Base-by-base conservation (phyloP, 2,888 invertebrate genomes). In the Dynastes hyllus region DNA sequence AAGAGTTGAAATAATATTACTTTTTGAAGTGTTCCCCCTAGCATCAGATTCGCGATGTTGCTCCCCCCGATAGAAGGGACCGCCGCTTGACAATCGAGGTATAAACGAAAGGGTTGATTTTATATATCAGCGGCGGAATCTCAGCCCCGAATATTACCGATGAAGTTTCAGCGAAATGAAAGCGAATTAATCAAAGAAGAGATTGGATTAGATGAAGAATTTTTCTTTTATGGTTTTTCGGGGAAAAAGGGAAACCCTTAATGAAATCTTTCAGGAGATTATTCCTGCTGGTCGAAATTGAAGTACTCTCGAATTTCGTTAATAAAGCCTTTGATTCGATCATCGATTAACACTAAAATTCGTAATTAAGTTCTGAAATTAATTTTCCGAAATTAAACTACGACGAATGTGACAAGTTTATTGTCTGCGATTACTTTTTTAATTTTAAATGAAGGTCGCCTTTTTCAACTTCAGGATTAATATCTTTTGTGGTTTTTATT, bases 1-100 rank as follows among this genome's bases (percentile, higher is more conserved):
- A 73, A 73, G 73, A 73, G 73, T 73, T 40, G 73, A 73, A 73
- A 73, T 70, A 70, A 70, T 73, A 73, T 73, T 73, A 73, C 73
- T 73, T 73, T 51, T 73, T 61, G 73, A 53, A 70, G 70, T 70
- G 70, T 29, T 70, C 32, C 32, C 50, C 70, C 32, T 37, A 37
- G 32, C 53, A 13, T 6, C 70, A n/a, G 27, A 58, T 3, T 22
- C 9, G 16, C 8, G 45, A 45, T 8, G 45, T 45, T 45, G 11
- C 45, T 45, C 45, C 45, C 45, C 9, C 22, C 3, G 16, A 70
- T 50, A 13, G 13, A 27, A 27, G 53, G 70, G 13, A 32, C 22
- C 16, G 22, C 5, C 2, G 70, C 53, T 51, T 53, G 53, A 32
- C n/a, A 53, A 29, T 70, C 70, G 53, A 53, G 70, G 53, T 32